Percentiles rank a stretch among this genome's conserved stretches.
phyloP scores from a whole-genome alignment of 2,888 invertebrate species.

The Acrocyrtus sp. region DNA sequence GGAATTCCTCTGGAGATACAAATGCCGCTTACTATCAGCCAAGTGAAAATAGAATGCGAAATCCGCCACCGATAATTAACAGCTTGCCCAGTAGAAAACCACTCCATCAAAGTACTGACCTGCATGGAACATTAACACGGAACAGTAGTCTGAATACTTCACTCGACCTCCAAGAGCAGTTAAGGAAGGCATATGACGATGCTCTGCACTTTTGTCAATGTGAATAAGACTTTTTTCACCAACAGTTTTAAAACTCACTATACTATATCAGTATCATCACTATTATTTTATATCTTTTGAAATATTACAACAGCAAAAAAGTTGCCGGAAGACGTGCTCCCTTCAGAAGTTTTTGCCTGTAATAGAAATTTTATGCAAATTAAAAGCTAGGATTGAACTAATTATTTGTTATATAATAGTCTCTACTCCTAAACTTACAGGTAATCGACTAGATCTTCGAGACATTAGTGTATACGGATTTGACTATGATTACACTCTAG shows the following conservation, averaged over 20 bases:
- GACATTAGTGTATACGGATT: conserved; percentile 96
- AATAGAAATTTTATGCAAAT: too few relatives aligned
- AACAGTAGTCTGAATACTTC: conserved; percentile 10
- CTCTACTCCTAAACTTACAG: too few relatives aligned
- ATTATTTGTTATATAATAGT: too few relatives aligned
- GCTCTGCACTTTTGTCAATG: conserved; percentile 60
- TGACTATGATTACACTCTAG: conserved; percentile 98
- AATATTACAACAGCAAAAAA: conserved; percentile 76
- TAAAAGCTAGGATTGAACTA: too few relatives aligned
- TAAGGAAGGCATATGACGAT: conserved; percentile 62
- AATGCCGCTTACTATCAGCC: not conserved
- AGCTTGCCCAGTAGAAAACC: conserved; percentile 43
- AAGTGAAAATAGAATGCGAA: conserved; percentile 20
- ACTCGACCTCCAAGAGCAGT: conserved; percentile 41
- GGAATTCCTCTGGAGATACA: conserved; percentile 15
- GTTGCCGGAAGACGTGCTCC: conserved; percentile 85
- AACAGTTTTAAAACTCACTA: conserved; percentile 3
- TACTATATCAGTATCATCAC: too few relatives aligned
- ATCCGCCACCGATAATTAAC: conserved; percentile 47
- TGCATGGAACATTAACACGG: conserved; percentile 7
- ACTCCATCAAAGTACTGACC: conserved; percentile 46
- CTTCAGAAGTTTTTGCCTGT: conserved; percentile 92
- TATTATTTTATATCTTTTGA: conserved; percentile 28
- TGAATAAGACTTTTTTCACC: conserved; percentile 41
- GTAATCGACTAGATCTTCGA: conserved; percentile 91